Base-by-base conservation (phyloP, 2,113 vertebrate species). In the Mirounga angustirostris region DNA sequence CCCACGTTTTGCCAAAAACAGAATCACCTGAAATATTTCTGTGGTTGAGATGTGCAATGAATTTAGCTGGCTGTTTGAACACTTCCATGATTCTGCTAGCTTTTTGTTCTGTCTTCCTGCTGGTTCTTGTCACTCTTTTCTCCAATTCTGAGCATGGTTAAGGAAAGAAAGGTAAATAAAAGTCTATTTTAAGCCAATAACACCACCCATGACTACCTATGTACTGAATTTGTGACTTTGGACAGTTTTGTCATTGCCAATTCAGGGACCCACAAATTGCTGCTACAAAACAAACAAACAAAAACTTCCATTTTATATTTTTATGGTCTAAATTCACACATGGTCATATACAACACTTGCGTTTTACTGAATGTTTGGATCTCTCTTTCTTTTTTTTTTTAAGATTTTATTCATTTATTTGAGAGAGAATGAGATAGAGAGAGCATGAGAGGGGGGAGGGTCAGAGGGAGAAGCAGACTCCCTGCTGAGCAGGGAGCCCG, bases 11-110 rank as follows among this genome's bases (percentile, higher is more conserved):
- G 88, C 95, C 89, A 93, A 97, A 95, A 98, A 95, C 92, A 96
- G 88, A 95, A 74, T 97, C 96, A 97, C 98, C 97, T 98, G 98
- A 87, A 97, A 88, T 96, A 92, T 97, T 96, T 95, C 83, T 97
- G 96, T 80, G 18, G 61, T 83, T 58, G 83, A 92, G 71, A 89
- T 71, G 43, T 80, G 67, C 95, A 65, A 30, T 83, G 79, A 73
- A 95, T 87, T 86, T 69, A n/a, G 56, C 59, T n/a, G 58, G 65
- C 73, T 95, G 50, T 69, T 87, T 76, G 95, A 94, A 95, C 50
- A 74, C 21, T 26, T 43, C 52, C 54, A 52, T 93, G 79, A 26
- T 91, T 94, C 88, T 36, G 71, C 15, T 4, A 67, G 89, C 10
- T 65, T 92, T 96, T 89, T 95, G 61, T 84, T 94, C 93, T 67